Percentiles rank a stretch among this genome's conserved stretches.
phyloP scores from a whole-genome alignment of 2,113 vertebrate species.

The Semnornis frantzii region DNA sequence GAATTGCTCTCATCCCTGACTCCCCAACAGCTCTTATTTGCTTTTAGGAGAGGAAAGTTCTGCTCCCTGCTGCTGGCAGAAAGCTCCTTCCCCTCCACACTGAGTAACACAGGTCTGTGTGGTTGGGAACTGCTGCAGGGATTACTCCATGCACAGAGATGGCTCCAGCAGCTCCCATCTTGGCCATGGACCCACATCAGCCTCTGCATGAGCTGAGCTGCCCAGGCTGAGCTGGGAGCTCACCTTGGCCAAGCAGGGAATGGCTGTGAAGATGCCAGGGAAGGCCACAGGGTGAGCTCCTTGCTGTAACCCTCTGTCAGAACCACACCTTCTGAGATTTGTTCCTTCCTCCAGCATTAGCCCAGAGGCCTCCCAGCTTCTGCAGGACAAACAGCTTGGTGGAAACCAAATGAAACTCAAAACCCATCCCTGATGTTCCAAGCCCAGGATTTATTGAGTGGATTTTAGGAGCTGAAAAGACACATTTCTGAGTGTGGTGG shows the following conservation, averaged over 20 bases:
- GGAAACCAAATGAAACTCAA: not conserved
- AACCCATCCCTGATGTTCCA: not conserved
- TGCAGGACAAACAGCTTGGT: not conserved
- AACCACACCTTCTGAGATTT: not conserved
- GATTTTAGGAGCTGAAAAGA: not conserved
- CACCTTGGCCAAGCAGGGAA: not conserved
- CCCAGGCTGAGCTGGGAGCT: not conserved
- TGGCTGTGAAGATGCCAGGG: not conserved
- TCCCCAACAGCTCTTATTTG: not conserved
- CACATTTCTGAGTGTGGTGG: not conserved
- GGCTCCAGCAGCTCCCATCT: not conserved
- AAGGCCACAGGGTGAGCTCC: not conserved
- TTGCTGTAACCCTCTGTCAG: not conserved
- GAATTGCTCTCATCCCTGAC: not conserved
- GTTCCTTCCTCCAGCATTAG: not conserved
- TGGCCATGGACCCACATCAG: fast-evolving
- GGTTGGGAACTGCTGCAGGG: not conserved
- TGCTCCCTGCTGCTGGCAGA: not conserved
- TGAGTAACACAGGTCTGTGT: fast-evolving
- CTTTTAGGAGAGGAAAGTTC: not conserved
- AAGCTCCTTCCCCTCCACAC: not conserved
- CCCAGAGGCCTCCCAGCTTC: not conserved
- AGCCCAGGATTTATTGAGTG: conserved; percentile 41
- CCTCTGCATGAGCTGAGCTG: not conserved
- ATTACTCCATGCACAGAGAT: not conserved